Evolutionary conservation across 2,797 vertebrate species (phyloP), one percentile per base, ranked within the genome.

Genomic region (Staurois parvus): DNA sequence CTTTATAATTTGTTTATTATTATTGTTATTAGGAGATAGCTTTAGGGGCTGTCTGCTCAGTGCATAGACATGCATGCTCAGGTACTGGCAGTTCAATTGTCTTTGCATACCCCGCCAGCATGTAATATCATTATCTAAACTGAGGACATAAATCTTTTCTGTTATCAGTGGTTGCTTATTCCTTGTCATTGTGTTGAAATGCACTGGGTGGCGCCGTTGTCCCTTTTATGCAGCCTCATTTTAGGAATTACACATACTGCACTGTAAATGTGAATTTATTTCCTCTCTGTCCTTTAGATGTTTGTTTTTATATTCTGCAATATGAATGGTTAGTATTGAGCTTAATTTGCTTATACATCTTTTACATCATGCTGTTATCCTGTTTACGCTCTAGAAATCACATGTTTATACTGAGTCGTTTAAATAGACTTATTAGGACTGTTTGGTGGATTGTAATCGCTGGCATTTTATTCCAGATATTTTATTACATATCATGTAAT

Each of bases 171-270:
- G 2, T 15, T 52, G 48, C 48, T 19, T 15, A 62, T 8, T 24
- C 59, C n/a, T 64, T 64, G 21, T 26, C 59, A 26, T 26, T 64
- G 59, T 64, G 21, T 9, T 64, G 78, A 64, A 0, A 4, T 79
- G 95, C 97, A 96, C 95, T 90, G 77, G 90, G 90, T 92, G 96
- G 90, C 90, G 87, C 89, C 95, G 89, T 94, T 94, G 93, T 52
- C 83, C 90, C 91, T 85, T 83, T 21, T 28, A 75, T 91, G 45
- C 1, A 28, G 34, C 42, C 2, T 7, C 4, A 0, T 69, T 80
- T 32, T 28, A 67, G 66, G 10, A 45, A 42, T 79, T 45, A 45
- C 21, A 67, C 69, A 1, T 34, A 32, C 78, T 80, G 78, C 45
- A n/a, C 59, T 24, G 59, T 26, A 64, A 26, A 24, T 64, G 59